phyloP scores from a whole-genome alignment of 2,797 vertebrate species.

The Danionella dracula region DNA sequence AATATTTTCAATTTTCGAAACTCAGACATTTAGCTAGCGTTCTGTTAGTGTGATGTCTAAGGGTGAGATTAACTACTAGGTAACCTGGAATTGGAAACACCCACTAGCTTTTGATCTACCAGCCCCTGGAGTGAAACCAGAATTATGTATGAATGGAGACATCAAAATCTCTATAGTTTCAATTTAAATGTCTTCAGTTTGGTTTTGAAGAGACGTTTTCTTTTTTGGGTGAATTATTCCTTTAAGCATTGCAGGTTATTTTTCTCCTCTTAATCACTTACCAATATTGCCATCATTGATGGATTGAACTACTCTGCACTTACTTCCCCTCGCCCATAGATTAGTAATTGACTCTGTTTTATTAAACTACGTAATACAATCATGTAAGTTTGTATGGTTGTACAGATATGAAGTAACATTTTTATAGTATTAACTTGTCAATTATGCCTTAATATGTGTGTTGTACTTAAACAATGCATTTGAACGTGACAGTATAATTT shows the following conservation, averaged over 20 bases:
- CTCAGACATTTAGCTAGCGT: no score
- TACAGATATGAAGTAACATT: slow-evolving; percentile 59
- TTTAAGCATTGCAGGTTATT: background rate
- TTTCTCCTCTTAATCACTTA: background rate
- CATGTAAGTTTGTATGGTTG: slow-evolving; percentile 46
- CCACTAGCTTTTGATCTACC: no score
- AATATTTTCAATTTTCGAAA: no score
- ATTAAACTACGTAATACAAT: slow-evolving; percentile 50
- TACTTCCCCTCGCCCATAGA: slow-evolving; percentile 62
- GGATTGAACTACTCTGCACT: slow-evolving; percentile 68
- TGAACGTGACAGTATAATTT: slow-evolving; percentile 28
- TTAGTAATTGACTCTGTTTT: slow-evolving; percentile 52
- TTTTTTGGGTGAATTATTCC: background rate
- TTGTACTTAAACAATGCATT: slow-evolving; percentile 54
- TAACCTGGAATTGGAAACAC: no score
- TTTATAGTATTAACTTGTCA: slow-evolving; percentile 68
- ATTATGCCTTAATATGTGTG: slow-evolving; percentile 75
- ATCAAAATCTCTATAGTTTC: no score
- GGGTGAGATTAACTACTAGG: no score
- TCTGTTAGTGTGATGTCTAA: no score
- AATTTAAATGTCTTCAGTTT: no score
- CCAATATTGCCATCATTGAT: background rate
- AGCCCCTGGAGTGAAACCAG: no score
- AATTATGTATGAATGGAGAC: no score
- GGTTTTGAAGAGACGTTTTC: no score